phyloP scores from a whole-genome alignment of 1,140 invertebrate genomes.

The Cyclargus thomasi region DNA sequence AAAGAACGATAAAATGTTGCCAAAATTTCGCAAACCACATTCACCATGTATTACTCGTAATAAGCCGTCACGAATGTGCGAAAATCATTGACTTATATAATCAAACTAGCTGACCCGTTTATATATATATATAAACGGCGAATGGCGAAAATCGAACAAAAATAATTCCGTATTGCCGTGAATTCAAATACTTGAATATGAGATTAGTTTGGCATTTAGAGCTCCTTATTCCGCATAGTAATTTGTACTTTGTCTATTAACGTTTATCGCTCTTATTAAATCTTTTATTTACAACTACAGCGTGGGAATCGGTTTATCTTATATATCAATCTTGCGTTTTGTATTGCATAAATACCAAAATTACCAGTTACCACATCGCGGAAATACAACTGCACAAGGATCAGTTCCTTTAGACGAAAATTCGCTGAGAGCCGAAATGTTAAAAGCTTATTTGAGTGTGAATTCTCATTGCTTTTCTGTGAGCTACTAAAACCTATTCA shows the following conservation, averaged over 20 bases:
- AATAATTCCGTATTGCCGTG: background rate
- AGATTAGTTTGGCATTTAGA: constrained; percentile 11
- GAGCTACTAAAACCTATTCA: no score
- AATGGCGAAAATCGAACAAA: background rate
- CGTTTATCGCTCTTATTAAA: background rate
- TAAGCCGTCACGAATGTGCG: background rate
- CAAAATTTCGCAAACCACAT: background rate
- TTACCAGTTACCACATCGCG: background rate
- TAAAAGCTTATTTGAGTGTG: no score
- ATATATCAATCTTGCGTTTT: background rate
- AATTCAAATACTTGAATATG: background rate
- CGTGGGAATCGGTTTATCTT: background rate
- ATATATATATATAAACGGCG: no score
- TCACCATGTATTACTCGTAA: background rate
- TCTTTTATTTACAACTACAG: background rate
- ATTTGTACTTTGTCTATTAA: background rate
- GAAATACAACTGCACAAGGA: background rate
- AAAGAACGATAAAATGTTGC: background rate
- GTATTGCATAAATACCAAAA: background rate
- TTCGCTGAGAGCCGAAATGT: no score
- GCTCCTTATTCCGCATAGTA: background rate
- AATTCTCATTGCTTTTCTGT: no score
- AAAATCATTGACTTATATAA: no score
- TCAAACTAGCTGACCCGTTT: no score
- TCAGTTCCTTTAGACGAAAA: background rate